Evolutionary conservation across 2,113 vertebrate species (phyloP), one percentile per base, ranked within the genome.

Genomic region (Gyps fulvus): DNA sequence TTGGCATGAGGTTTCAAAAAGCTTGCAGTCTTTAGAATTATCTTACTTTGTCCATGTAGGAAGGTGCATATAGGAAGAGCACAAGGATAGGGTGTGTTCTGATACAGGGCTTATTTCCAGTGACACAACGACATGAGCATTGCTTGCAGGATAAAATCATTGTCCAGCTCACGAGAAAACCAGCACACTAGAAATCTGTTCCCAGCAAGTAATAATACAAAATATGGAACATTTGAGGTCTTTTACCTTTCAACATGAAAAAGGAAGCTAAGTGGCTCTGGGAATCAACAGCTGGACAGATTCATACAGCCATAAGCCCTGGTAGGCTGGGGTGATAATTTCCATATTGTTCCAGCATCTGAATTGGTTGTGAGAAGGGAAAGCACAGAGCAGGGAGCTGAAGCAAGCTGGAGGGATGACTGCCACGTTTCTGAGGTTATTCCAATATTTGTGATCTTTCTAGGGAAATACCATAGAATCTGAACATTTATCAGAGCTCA

Each of bases 401-500:
- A 55, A 57, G 62, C 54, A 76, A 7, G 42, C 43, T 23, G 62
- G 10, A 61, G 34, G 43, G 15, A 13, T 76, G 38, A 11, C 40
- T 90, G 61, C 40, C 17, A 6, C 22, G 12, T 66, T 72, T 86
- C 49, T 65, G 0, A 3, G 18, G 31, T 69, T 69, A 20, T 34
- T 77, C 4, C 4, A 26, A 1, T 87, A 32, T 47, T 45, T 97
- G 31, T 93, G 43, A 42, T 90, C 74, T 95, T 78, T 55, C 18
- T 89, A 99, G 99, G 99, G 99, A 32, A 99, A 99, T 83, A 98
- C 99, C 2, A 94, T 99, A 16, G 99, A 99, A 97, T 98, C 99
- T 0, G 99, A 99, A 95, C 99, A 99, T 89, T 95, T 99, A 27
- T 99, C 99, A 1, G 99, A 99, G 94, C 98, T 99, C 93, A 99